Evolutionary conservation across 2,888 invertebrate species (phyloP).

Genomic region (Parnassius smintheus): DNA sequence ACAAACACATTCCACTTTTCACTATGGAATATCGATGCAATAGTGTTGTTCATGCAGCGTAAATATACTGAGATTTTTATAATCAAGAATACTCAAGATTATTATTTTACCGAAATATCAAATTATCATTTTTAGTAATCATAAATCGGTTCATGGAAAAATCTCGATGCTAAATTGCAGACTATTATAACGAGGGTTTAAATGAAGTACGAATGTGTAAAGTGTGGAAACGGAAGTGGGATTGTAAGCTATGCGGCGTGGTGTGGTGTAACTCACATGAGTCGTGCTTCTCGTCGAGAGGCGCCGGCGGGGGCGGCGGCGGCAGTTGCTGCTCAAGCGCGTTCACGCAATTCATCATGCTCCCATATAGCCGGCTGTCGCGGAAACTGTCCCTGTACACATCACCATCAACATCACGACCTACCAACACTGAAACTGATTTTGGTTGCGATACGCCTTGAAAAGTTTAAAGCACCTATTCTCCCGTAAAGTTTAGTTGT

Average conservation of each 20-base stretch:
- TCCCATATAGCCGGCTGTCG: conserved; percentile 95
- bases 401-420: conserved; percentile 35
- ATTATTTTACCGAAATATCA: too few species aligned
- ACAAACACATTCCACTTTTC: too few species aligned
- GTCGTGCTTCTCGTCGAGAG: conserved; percentile 63
- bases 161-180: too few species aligned
- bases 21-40: too few species aligned
- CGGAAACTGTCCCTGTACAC: conserved; percentile 90
- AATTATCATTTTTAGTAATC: too few species aligned
- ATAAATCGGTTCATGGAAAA: too few species aligned
- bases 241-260: conserved; percentile 7
- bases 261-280: conserved; percentile 27
- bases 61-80: too few species aligned
- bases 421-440: conserved; percentile 1
- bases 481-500: too few species aligned
- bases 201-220: neutral
- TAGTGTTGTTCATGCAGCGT: too few species aligned
- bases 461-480: neutral
- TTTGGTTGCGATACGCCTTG: neutral
- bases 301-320: conserved; percentile 80
- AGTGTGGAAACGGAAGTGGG: neutral
- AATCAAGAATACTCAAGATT: too few species aligned
- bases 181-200: too few species aligned
- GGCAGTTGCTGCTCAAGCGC: conserved; percentile 94
- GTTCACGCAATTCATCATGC: conserved; percentile 98